Evolutionary conservation across 2,888 invertebrate genomes (phyloP).

Genomic region (Epirrhoe tristata): DNA sequence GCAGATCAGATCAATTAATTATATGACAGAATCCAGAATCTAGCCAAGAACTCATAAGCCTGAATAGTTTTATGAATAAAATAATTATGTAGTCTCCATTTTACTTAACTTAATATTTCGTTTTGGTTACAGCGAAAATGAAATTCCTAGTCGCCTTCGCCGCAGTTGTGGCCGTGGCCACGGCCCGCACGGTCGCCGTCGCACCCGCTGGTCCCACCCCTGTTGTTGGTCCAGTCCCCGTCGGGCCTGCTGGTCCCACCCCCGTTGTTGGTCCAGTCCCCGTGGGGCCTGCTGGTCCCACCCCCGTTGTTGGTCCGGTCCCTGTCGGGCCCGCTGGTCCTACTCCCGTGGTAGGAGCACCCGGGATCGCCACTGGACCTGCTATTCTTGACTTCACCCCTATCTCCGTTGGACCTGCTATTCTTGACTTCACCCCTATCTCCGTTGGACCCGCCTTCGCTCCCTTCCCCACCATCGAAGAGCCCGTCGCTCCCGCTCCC

Average conservation of each 20-base stretch:
- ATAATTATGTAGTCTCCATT: not conserved
- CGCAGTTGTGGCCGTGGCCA: constrained; percentile 48
- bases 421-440: constrained; percentile 37
- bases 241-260: constrained; percentile 40
- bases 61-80: too few relatives aligned
- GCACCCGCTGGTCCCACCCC: constrained; percentile 41
- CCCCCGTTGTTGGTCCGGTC: constrained; percentile 34
- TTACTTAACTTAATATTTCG: not conserved
- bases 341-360: not conserved
- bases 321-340: constrained; percentile 39
- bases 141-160: constrained; percentile 49
- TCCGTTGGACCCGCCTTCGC: constrained; percentile 39
- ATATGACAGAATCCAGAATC: too few relatives aligned
- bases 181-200: constrained; percentile 39
- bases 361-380: constrained; percentile 33
- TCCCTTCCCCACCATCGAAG: constrained; percentile 4
- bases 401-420: constrained; percentile 37
- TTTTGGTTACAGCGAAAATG: constrained; percentile 42
- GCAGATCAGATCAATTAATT: too few relatives aligned
- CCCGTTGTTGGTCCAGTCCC: constrained; percentile 32
- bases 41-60: too few relatives aligned
- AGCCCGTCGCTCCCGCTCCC: constrained; percentile 37
- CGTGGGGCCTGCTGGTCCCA: constrained; percentile 41
- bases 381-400: constrained; percentile 36
- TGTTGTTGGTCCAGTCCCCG: constrained; percentile 29